Percentiles rank a stretch among this genome's conserved stretches.
phyloP scores from a whole-genome alignment of 2,113 vertebrate species.

The Silurus glanis region DNA sequence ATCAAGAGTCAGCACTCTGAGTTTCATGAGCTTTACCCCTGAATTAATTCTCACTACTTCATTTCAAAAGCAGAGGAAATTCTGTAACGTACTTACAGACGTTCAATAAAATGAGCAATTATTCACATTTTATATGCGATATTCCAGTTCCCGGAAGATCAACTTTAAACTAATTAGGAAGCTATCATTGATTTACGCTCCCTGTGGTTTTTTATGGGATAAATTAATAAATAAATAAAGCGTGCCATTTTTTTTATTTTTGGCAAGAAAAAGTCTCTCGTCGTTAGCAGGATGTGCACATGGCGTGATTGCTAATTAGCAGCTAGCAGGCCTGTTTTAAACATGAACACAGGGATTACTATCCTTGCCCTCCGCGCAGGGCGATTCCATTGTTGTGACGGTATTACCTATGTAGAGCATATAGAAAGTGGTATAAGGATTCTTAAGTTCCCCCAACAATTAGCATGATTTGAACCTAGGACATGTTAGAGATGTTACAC shows the following conservation, averaged over 20 bases:
- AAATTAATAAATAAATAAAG: background rate
- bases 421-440: background rate
- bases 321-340: background rate
- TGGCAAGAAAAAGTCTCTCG: constrained; percentile 19
- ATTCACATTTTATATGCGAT: background rate
- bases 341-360: background rate
- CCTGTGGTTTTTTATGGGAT: background rate
- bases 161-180: background rate
- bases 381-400: background rate
- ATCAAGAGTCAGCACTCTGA: background rate
- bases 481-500: background rate
- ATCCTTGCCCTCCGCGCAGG: background rate
- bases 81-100: background rate
- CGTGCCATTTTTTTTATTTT: background rate
- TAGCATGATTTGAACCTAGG: background rate
- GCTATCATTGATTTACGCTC: background rate
- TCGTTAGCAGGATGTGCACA: constrained; percentile 2
- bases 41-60: background rate
- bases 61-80: background rate
- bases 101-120: background rate
- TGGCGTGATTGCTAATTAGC: constrained; percentile 23
- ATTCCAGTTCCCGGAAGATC: background rate
- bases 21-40: background rate
- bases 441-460: background rate
- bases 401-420: constrained; percentile 11